Evolutionary conservation across 2,797 vertebrate genomes (phyloP).

Genomic region (Sebastes hopkinsi): DNA sequence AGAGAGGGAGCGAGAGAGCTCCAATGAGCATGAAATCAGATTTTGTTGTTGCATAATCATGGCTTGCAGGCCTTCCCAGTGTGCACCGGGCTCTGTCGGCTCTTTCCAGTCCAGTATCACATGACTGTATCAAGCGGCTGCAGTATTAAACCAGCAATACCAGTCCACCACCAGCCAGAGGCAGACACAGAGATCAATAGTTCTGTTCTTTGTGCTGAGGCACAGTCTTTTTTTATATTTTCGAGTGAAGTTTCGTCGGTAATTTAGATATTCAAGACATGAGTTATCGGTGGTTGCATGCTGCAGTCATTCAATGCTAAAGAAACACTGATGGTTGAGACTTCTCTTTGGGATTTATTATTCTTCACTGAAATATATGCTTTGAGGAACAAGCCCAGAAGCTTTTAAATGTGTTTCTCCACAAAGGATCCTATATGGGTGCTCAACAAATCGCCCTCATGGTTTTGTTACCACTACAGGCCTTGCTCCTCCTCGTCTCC

Average conservation of each 20-base stretch:
- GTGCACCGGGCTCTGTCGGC: constrained; percentile 34
- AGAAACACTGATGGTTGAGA: background rate
- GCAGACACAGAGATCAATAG: constrained; percentile 33
- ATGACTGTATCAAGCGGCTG: constrained; percentile 52
- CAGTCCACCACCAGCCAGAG: constrained; percentile 37
- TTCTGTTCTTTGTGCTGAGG: constrained; percentile 11
- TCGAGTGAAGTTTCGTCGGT: too few relatives aligned
- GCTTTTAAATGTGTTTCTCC: background rate
- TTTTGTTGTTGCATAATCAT: constrained; percentile 67
- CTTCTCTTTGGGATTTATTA: background rate
- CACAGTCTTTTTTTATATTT: background rate
- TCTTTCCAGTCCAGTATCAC: constrained; percentile 57
- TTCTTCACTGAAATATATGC: background rate
- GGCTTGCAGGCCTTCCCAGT: constrained; percentile 62
- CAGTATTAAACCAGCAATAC: constrained; percentile 55
- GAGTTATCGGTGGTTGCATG: background rate
- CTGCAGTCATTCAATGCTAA: background rate
- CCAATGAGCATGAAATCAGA: constrained; percentile 69
- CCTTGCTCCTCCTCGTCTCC: background rate
- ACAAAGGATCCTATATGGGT: background rate
- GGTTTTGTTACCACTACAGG: background rate
- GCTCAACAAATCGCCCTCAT: background rate
- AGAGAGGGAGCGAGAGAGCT: constrained; percentile 3
- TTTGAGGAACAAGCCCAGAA: background rate
- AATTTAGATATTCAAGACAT: background rate